phyloP scores from a whole-genome alignment of 2,888 invertebrate species.

The Megalurothrips usitatus region DNA sequence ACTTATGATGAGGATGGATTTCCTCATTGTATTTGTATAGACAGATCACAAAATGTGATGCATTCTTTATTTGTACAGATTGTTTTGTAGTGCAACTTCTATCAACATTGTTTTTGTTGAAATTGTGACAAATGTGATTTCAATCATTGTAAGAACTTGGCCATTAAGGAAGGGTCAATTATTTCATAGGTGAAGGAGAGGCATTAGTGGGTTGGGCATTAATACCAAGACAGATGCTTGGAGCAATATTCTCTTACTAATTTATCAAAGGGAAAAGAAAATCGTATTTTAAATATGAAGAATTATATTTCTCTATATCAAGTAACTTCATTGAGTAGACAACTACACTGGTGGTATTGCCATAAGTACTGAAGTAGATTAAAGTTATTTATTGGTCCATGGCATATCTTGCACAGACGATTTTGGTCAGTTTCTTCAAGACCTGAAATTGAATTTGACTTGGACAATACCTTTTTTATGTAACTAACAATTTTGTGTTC shows the following conservation, averaged over 20 bases:
- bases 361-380: slow-evolving; percentile 14
- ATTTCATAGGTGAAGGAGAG: neutral
- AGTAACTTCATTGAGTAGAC: slow-evolving; percentile 2
- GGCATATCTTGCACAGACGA: slow-evolving; percentile 7
- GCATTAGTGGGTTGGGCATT: slow-evolving; percentile 1
- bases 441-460: slow-evolving; percentile 5
- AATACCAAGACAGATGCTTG: slow-evolving; percentile 12
- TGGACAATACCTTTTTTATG: slow-evolving; percentile 4
- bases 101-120: slow-evolving; percentile 25
- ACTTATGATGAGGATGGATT: neutral
- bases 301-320: slow-evolving; percentile 18
- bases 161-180: slow-evolving; percentile 10
- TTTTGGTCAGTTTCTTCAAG: slow-evolving; percentile 1
- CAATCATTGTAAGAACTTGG: slow-evolving; percentile 1
- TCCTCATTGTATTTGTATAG: slow-evolving; percentile 3
- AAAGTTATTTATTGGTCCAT: slow-evolving; percentile 2
- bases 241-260: slow-evolving; percentile 1
- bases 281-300: slow-evolving; percentile 14
- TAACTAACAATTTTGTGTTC: slow-evolving; percentile 6
- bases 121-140: slow-evolving; percentile 18
- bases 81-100: slow-evolving; percentile 25
- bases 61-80: slow-evolving; percentile 21
- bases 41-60: slow-evolving; percentile 7
- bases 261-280: neutral
- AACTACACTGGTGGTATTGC: neutral